Evolutionary conservation across 2,113 vertebrate species (phyloP).

Genomic region (Lepus timidus): DNA sequence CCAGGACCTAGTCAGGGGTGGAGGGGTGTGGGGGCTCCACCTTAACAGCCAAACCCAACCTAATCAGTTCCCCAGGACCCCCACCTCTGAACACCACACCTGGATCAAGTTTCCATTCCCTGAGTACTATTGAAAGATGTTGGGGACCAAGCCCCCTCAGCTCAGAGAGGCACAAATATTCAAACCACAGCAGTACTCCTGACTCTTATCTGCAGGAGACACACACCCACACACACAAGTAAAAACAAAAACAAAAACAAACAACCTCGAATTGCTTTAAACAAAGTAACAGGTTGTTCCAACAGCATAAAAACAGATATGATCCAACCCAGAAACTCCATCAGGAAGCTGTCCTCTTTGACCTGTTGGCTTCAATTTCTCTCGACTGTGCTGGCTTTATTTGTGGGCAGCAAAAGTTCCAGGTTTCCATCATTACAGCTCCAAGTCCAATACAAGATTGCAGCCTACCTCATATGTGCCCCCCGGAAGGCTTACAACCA

Average conservation of each 20-base stretch:
- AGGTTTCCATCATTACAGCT: background rate
- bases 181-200: background rate
- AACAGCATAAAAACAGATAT: slow-evolving; percentile 19
- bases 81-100: no score
- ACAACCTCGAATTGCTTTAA: background rate
- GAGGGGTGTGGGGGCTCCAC: no score
- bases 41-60: no score
- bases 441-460: background rate
- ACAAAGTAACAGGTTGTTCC: background rate
- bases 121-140: no score
- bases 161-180: no score
- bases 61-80: no score
- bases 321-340: background rate
- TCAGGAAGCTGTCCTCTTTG: background rate
- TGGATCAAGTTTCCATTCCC: no score
- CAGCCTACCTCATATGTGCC: background rate
- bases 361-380: background rate
- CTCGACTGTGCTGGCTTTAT: background rate
- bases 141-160: no score
- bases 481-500: background rate
- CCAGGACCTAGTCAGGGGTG: no score
- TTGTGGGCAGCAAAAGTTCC: background rate
- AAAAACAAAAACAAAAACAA: background rate
- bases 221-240: background rate
- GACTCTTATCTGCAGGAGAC: slow-evolving; percentile 35